Evolutionary conservation across 2,113 vertebrate genomes (phyloP).

Genomic region (Formicarius rufipectus): DNA sequence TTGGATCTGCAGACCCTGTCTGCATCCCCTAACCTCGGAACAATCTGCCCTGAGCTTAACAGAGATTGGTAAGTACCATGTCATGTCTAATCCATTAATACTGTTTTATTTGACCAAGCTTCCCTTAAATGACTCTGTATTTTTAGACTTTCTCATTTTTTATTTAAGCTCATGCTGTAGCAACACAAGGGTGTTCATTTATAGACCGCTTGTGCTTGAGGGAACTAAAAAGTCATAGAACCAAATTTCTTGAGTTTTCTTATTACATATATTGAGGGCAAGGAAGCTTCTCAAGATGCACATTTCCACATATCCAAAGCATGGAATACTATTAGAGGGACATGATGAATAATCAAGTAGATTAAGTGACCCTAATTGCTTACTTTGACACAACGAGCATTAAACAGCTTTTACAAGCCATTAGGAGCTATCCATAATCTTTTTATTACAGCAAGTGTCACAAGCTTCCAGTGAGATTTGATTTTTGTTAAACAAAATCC

Average conservation of each 20-base stretch:
- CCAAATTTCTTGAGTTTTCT: background rate
- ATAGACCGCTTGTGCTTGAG: background rate
- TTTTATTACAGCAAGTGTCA: slow-evolving; percentile 13
- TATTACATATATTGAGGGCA: background rate
- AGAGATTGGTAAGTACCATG: background rate
- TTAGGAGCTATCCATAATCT: slow-evolving; percentile 10
- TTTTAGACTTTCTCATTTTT: background rate
- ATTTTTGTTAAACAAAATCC: slow-evolving; percentile 58
- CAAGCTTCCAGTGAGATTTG: slow-evolving; percentile 16
- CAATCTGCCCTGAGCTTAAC: background rate
- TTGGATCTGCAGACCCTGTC: background rate
- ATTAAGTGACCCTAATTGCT: slow-evolving; percentile 47
- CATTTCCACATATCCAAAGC: background rate
- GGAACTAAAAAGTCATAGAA: background rate
- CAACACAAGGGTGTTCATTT: background rate
- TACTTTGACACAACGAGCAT: slow-evolving; percentile 19
- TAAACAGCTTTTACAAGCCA: slow-evolving; percentile 47
- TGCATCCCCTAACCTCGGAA: background rate
- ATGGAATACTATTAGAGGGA: background rate
- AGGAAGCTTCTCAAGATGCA: background rate
- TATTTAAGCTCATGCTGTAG: background rate
- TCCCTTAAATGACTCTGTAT: background rate
- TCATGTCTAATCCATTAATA: background rate
- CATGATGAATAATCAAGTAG: slow-evolving; percentile 2
- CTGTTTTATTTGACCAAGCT: background rate